phyloP scores from a whole-genome alignment of 2,797 vertebrate genomes.

The Pseudomugil tenellus region DNA sequence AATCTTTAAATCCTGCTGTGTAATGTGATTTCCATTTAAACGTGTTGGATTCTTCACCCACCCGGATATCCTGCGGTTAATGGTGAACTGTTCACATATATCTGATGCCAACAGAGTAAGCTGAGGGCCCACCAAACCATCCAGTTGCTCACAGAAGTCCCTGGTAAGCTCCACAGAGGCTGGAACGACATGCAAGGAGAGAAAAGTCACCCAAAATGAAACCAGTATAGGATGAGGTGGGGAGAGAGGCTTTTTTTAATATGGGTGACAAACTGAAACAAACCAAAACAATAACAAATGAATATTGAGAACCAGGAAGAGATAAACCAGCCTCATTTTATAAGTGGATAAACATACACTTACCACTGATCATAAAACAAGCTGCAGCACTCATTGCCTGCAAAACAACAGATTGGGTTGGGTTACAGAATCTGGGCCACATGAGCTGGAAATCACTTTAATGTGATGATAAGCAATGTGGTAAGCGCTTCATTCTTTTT shows the following conservation, averaged over 20 bases:
- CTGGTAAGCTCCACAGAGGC: slow-evolving; percentile 89
- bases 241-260: not conserved
- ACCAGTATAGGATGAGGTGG: not conserved
- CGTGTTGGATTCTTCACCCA: slow-evolving; percentile 75
- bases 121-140: slow-evolving; percentile 94
- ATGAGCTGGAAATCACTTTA: slow-evolving; percentile 45
- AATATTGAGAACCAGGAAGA: not conserved
- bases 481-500: slow-evolving; percentile 56
- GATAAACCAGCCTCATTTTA: not conserved
- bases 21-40: not conserved
- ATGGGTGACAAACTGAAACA: not conserved
- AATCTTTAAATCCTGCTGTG: not conserved
- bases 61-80: slow-evolving; percentile 96
- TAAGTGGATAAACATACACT: slow-evolving; percentile 55
- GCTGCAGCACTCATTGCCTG: slow-evolving; percentile 98
- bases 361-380: slow-evolving; percentile 98
- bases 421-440: slow-evolving; percentile 44
- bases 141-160: slow-evolving; percentile 94
- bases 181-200: slow-evolving; percentile 52
- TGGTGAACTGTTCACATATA: slow-evolving; percentile 97
- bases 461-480: slow-evolving; percentile 33
- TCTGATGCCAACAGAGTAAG: slow-evolving; percentile 96
- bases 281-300: not conserved
- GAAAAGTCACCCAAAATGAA: not conserved
- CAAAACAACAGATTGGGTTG: slow-evolving; percentile 44